Percentiles rank a stretch among this genome's conserved stretches.
phyloP scores from a whole-genome alignment of 1,140 invertebrate genomes.

The Chionoecetes opilio region DNA sequence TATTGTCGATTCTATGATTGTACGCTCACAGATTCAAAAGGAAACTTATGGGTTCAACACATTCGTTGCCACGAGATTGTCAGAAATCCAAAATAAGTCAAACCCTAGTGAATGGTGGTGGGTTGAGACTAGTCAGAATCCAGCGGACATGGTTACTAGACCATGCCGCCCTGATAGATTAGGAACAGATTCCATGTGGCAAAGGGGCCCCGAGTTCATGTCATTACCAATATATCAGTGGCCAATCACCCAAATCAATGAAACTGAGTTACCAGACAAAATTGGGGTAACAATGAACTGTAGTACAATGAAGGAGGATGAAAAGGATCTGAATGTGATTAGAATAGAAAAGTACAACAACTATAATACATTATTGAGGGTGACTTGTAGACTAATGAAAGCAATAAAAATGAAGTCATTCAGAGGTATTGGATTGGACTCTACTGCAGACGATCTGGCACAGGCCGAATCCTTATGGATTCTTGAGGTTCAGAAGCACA shows the following conservation, averaged over 20 bases:
- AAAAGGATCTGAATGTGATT: too few relatives aligned
- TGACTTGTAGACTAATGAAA: too few relatives aligned
- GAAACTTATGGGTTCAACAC: neutral
- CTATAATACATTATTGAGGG: too few relatives aligned
- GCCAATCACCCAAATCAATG: constrained; percentile 37
- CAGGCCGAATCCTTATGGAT: too few relatives aligned
- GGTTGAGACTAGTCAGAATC: neutral
- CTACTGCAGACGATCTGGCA: too few relatives aligned
- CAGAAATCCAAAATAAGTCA: constrained; percentile 29
- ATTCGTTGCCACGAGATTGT: constrained; percentile 24
- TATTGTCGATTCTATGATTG: constrained; percentile 11
- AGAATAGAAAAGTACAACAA: too few relatives aligned
- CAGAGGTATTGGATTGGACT: too few relatives aligned
- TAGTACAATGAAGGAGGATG: too few relatives aligned
- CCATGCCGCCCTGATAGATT: neutral
- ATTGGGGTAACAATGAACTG: too few relatives aligned
- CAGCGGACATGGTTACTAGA: constrained; percentile 15
- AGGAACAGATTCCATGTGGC: constrained; percentile 3
- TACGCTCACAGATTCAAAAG: constrained; percentile 32
- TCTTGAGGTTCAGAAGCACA: too few relatives aligned
- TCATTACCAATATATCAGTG: neutral
- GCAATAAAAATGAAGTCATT: too few relatives aligned
- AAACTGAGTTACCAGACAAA: neutral
- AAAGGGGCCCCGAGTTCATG: constrained; percentile 41
- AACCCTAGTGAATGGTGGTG: constrained; percentile 50